phyloP scores from a whole-genome alignment of 2,888 invertebrate genomes.

The Thysanoteuthis rhombus region DNA sequence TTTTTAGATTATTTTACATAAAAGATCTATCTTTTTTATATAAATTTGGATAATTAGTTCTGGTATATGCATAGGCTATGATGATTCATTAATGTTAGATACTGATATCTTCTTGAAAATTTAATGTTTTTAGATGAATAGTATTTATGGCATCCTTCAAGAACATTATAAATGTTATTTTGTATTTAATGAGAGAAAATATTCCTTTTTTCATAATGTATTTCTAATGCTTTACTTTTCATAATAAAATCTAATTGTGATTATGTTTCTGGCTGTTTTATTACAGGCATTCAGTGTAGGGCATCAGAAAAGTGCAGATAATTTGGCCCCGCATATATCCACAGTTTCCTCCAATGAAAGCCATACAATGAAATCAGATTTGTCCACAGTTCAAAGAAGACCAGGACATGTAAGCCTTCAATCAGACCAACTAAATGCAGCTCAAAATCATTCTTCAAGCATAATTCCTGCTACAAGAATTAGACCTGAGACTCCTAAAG shows the following conservation, averaged over 20 bases:
- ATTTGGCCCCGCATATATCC: not conserved
- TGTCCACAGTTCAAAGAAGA: not conserved
- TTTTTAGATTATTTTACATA: too few relatives aligned
- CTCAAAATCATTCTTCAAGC: not conserved
- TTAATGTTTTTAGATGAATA: too few relatives aligned
- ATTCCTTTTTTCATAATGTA: too few relatives aligned
- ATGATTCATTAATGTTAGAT: too few relatives aligned
- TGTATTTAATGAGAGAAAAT: too few relatives aligned
- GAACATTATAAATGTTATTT: too few relatives aligned
- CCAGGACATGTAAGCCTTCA: not conserved
- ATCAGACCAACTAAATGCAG: not conserved
- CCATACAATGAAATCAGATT: not conserved
- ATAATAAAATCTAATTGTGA: not conserved
- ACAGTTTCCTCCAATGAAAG: not conserved
- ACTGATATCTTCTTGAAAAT: too few relatives aligned
- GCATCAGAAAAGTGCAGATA: not conserved
- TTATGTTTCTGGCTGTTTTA: not conserved
- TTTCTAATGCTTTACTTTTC: too few relatives aligned
- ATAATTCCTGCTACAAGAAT: not conserved
- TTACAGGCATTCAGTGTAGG: not conserved
- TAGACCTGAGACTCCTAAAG: not conserved
- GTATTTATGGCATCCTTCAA: too few relatives aligned
- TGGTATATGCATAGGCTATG: too few relatives aligned
- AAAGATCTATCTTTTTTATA: too few relatives aligned
- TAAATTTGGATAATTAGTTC: too few relatives aligned